phyloP scores from a whole-genome alignment of 2,888 invertebrate species.

The Temnothorax rugatulus region DNA sequence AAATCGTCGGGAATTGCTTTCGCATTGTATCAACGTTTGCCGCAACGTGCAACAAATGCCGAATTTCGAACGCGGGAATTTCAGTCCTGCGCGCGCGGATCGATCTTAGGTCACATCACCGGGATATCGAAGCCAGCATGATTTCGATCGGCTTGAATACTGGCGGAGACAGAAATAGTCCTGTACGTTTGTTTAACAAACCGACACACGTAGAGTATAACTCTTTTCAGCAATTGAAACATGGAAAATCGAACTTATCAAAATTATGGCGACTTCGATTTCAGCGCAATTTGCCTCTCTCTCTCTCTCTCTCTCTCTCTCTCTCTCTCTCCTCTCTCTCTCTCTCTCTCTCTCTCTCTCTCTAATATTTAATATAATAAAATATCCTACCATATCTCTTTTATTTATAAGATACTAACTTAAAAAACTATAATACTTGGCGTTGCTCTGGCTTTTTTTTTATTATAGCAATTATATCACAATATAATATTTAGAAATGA shows the following conservation, averaged over 20 bases:
- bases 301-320: no score
- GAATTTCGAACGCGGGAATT: constrained; percentile 33
- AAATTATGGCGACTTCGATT: background rate
- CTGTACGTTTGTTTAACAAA: constrained; percentile 1
- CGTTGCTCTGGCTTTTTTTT: no score
- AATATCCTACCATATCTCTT: background rate
- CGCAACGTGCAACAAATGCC: constrained; percentile 60
- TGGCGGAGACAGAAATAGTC: background rate
- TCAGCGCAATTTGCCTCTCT: background rate
- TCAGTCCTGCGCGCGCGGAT: constrained; percentile 15
- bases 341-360: no score
- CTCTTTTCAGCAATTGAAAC: background rate
- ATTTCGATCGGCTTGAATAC: constrained; percentile 3
- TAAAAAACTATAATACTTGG: no score
- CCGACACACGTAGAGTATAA: no score
- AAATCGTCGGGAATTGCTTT: constrained; percentile 69
- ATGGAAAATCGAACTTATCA: background rate
- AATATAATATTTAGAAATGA: no score
- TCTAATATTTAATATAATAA: no score
- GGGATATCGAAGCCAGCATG: background rate
- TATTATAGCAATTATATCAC: no score
- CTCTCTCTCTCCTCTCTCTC: no score
- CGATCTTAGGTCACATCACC: constrained; percentile 30
- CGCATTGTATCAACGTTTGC: constrained; percentile 66
- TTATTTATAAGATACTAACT: background rate